phyloP scores from a whole-genome alignment of 2,797 vertebrate species.

The Artibeus jamaicensis region DNA sequence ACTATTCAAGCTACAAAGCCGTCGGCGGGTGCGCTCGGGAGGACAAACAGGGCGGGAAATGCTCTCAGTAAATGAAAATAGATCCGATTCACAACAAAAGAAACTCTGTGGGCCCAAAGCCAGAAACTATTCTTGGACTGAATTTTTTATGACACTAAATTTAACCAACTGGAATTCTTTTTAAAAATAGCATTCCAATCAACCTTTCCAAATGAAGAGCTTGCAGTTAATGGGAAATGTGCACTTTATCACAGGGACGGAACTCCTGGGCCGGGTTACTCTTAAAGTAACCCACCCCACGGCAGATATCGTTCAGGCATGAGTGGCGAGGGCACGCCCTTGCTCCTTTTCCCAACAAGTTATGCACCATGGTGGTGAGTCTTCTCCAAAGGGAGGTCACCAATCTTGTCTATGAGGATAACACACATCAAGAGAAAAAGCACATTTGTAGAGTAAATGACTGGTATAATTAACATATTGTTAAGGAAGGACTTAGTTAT shows the following conservation, averaged over 20 bases:
- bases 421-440: neutral
- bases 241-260: neutral
- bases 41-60: neutral
- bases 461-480: constrained; percentile 33
- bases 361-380: neutral
- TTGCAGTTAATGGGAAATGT: constrained; percentile 43
- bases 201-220: constrained; percentile 55
- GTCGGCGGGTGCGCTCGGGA: neutral
- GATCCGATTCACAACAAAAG: constrained; percentile 5
- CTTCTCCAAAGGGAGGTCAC: neutral
- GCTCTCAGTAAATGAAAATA: neutral
- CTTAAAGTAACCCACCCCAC: neutral
- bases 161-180: constrained; percentile 53
- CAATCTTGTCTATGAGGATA: constrained; percentile 4
- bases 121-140: constrained; percentile 53
- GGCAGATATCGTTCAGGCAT: neutral
- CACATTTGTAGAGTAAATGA: neutral
- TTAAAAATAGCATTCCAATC: constrained; percentile 46
- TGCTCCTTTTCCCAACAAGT: neutral
- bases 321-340: neutral
- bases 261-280: neutral
- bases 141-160: constrained; percentile 37
- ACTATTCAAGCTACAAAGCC: neutral
- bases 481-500: constrained; percentile 39
- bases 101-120: neutral